A percentile compares a stretch with the other conserved stretches of the same genome.
phyloP scores from a whole-genome alignment of 1,140 invertebrate species.

The Potamilus streckersoni region DNA sequence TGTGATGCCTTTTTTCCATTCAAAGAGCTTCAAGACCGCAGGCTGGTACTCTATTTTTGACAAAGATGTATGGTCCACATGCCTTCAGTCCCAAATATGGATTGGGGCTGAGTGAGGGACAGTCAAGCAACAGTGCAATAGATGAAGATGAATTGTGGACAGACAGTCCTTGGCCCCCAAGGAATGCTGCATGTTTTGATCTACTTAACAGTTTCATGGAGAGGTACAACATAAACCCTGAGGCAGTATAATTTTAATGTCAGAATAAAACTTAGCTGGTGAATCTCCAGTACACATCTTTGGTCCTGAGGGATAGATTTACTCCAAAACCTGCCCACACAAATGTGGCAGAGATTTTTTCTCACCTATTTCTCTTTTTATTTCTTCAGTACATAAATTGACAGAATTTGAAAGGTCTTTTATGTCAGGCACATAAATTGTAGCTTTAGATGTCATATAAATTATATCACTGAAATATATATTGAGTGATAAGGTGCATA shows the following conservation, averaged over 20 bases:
- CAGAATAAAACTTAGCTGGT: too few relatives aligned
- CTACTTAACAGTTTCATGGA: slow-evolving; percentile 68
- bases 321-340: too few relatives aligned
- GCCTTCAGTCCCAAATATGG: slow-evolving; percentile 62
- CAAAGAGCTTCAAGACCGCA: slow-evolving; percentile 47
- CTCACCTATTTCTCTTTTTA: too few relatives aligned
- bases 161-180: slow-evolving; percentile 66
- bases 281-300: too few relatives aligned
- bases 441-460: too few relatives aligned
- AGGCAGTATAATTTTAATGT: neutral
- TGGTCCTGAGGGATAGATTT: too few relatives aligned
- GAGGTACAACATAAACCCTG: slow-evolving; percentile 48
- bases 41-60: slow-evolving; percentile 50
- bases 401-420: too few relatives aligned
- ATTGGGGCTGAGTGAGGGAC: slow-evolving; percentile 44
- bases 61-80: slow-evolving; percentile 65
- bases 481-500: too few relatives aligned
- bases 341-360: too few relatives aligned
- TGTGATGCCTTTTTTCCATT: neutral
- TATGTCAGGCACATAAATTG: too few relatives aligned
- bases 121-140: slow-evolving; percentile 39
- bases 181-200: slow-evolving; percentile 66
- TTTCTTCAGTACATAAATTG: too few relatives aligned
- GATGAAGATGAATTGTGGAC: slow-evolving; percentile 63
- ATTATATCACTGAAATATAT: too few relatives aligned